These are phyloP conservation scores for Platycnemis pennipes DNA, from an alignment of 2,888 invertebrate genomes.

Conservation along the genomic window DNA sequence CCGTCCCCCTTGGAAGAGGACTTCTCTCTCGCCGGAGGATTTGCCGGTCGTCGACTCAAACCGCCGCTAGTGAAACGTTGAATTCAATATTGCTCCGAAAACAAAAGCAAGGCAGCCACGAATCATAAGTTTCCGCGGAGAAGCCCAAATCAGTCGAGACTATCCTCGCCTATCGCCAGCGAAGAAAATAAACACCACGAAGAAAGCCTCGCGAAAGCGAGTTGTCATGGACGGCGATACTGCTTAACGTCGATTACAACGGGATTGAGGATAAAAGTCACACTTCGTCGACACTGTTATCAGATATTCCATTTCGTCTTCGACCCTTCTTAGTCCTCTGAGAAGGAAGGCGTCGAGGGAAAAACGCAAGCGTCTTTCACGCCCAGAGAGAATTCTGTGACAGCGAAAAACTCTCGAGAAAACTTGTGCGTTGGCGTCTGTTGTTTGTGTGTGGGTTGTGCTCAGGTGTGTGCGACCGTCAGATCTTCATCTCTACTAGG, in stretches of 20 bases:
- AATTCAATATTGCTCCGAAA: too few relatives aligned
- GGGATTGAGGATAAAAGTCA: neutral
- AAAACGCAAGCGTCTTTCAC: neutral
- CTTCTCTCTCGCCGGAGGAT: neutral
- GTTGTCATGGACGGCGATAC: neutral
- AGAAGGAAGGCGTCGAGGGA: neutral
- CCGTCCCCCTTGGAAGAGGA: too few relatives aligned
- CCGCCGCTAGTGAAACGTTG: too few relatives aligned
- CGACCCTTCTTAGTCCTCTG: neutral
- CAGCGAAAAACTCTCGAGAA: neutral
- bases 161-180: too few relatives aligned
- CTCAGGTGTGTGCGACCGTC: neutral
- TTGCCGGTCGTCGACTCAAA: neutral
- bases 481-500: too few relatives aligned
- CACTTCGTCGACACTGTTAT: neutral
- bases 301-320: too few relatives aligned
- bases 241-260: neutral
- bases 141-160: too few relatives aligned
- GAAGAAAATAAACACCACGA: neutral
- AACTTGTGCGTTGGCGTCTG: neutral
- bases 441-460: constrained; percentile 2
- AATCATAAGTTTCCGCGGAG: too few relatives aligned
- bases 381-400: too few relatives aligned
- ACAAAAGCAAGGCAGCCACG: too few relatives aligned
- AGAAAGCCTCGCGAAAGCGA: neutral